These are phyloP conservation scores for Drosophila koepferae DNA, from an alignment of 2,888 invertebrate genomes.

Conservation along the genomic window DNA sequence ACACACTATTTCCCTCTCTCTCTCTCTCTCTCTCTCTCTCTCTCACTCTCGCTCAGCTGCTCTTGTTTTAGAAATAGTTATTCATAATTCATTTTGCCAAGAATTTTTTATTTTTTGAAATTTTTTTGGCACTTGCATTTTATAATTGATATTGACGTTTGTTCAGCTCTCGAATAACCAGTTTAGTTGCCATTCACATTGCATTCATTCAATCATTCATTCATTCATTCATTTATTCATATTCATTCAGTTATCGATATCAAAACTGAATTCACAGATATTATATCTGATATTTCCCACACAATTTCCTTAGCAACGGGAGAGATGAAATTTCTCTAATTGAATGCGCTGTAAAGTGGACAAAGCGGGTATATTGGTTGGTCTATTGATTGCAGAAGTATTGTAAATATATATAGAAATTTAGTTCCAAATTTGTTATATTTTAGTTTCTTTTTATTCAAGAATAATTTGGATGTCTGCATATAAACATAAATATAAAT, in stretches of 20 bases:
- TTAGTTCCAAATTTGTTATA: no score
- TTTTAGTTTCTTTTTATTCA: no score
- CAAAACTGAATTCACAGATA: neutral
- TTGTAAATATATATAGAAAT: no score
- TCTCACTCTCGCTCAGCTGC: no score
- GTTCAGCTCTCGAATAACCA: slow-evolving; percentile 35
- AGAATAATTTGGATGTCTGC: no score
- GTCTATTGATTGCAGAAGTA: no score
- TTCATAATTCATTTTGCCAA: slow-evolving; percentile 54
- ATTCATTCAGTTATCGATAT: neutral
- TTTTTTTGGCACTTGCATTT: slow-evolving; percentile 23
- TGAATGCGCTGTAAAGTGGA: neutral
- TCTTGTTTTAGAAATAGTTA: slow-evolving; percentile 9
- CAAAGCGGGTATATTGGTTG: neutral
- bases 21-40: neutral
- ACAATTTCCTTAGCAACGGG: neutral
- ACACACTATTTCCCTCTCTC: neutral
- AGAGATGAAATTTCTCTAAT: neutral
- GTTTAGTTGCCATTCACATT: slow-evolving; percentile 15
- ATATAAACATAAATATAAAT: no score
- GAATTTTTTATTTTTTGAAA: neutral
- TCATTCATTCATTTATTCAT: neutral
- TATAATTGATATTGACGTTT: slow-evolving; percentile 60
- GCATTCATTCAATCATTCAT: neutral
- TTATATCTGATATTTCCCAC: neutral